phyloP scores from a whole-genome alignment of 2,113 vertebrate species.

The Xenopus tropicalis region UCB_Xtro_10.0 CM004446.2:89958501-89959000 shows the following conservation, averaged over 20 bases:
- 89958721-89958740: constrained; percentile 87
- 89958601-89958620: constrained; percentile 94
- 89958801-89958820: constrained; percentile 92
- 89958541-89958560: constrained; percentile 93
- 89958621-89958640: constrained; percentile 95
- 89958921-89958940: constrained; percentile 97
- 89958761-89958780: constrained; percentile 92
- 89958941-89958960: constrained; percentile 96
- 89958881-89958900: constrained; percentile 87
- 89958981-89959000: constrained; percentile 90
- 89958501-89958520: constrained; percentile 98
- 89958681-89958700: constrained; percentile 93
- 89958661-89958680: constrained; percentile 97
- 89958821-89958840: constrained; percentile 89
- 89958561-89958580: constrained; percentile 94
- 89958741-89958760: constrained; percentile 90
- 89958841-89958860: constrained; percentile 84
- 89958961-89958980: constrained; percentile 89
- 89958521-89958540: constrained; percentile 97
- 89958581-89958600: constrained; percentile 91
- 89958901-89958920: constrained; percentile 90
- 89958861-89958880: constrained; percentile 90
- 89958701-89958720: constrained; percentile 94
- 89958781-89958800: constrained; percentile 97
- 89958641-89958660: constrained; percentile 90